phyloP scores from a whole-genome alignment of 2,113 vertebrate species.

The Rhabdomys dilectus region DNA sequence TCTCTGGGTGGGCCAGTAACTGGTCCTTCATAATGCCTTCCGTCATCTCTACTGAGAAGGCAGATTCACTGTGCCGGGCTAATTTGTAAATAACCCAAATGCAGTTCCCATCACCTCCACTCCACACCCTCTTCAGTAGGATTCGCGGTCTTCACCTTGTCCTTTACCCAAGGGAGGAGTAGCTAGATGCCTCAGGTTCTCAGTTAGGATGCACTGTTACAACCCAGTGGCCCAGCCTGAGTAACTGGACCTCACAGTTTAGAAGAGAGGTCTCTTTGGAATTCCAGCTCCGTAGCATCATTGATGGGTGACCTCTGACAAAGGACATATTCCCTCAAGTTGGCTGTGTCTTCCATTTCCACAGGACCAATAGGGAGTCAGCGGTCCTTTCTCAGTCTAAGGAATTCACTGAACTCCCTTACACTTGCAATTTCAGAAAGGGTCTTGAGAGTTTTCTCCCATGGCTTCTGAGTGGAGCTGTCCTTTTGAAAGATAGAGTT shows the following conservation, averaged over 20 bases:
- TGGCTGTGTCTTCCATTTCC: conserved; percentile 58
- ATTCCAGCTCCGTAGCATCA: not conserved
- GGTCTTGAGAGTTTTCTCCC: not conserved
- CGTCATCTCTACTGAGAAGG: conserved; percentile 50
- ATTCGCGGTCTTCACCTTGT: conserved; percentile 39
- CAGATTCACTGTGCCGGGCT: conserved; percentile 65
- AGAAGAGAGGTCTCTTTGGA: not conserved
- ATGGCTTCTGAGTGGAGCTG: conserved; percentile 2
- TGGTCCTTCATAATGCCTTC: conserved; percentile 4
- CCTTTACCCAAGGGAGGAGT: conserved; percentile 12
- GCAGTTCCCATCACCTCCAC: conserved; percentile 35
- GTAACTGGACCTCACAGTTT: not conserved
- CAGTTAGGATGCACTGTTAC: not conserved
- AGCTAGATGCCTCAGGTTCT: not conserved
- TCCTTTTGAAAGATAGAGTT: conserved; percentile 23
- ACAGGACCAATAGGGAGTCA: conserved; percentile 14
- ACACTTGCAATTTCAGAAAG: not conserved
- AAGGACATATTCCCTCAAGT: not conserved
- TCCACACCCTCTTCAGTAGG: not conserved
- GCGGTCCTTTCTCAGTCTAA: conserved; percentile 13
- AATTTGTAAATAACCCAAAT: conserved; percentile 81
- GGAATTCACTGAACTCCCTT: conserved; percentile 21
- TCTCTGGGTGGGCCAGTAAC: conserved; percentile 75
- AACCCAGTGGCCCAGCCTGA: not conserved
- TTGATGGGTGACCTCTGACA: not conserved